Conservation (phyloP, 30 jellyfish, hydroid and myxozoan genomes). For the Turritopsis rubra region DNA sequence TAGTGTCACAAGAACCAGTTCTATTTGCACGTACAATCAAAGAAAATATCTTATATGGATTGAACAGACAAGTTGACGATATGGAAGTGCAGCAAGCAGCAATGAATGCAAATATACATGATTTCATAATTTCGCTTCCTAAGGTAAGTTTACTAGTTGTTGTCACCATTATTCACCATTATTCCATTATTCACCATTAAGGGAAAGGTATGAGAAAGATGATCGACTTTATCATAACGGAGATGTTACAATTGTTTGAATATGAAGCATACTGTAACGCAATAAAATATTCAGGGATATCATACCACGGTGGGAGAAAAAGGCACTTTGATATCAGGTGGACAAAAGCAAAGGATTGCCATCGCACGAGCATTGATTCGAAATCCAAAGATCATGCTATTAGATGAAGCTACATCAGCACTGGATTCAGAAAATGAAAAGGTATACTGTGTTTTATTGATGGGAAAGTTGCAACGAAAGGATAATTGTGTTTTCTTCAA, state of each 20-base stretch:
- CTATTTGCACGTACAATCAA: conserved; percentile 63
- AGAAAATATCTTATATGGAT: conserved; percentile 65
- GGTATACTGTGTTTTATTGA: background rate
- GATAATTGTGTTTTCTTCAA: background rate
- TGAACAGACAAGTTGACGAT: conserved; percentile 32
- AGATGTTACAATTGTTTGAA: too few relatives aligned
- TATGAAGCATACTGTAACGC: too few relatives aligned
- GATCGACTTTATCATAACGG: too few relatives aligned
- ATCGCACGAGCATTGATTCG: conserved; percentile 41
- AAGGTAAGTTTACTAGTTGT: too few relatives aligned
- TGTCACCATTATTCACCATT: too few relatives aligned
- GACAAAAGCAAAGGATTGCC: conserved; percentile 36
- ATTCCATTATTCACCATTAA: too few relatives aligned
- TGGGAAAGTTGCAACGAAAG: too few relatives aligned
- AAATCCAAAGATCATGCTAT: conserved; percentile 29
- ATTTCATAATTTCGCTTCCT: conserved; percentile 54
- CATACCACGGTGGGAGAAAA: conserved; percentile 33
- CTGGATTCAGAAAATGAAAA: conserved; percentile 44
- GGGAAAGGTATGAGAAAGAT: too few relatives aligned
- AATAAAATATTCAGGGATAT: conserved; percentile 27
- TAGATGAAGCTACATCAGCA: conserved; percentile 46
- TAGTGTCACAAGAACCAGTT: conserved; percentile 81
- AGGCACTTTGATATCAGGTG: conserved; percentile 38
- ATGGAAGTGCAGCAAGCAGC: conserved; percentile 61
- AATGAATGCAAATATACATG: conserved; percentile 58